Conservation (phyloP, 1,140 invertebrate genomes). For the Hycleus phaleratus region DNA sequence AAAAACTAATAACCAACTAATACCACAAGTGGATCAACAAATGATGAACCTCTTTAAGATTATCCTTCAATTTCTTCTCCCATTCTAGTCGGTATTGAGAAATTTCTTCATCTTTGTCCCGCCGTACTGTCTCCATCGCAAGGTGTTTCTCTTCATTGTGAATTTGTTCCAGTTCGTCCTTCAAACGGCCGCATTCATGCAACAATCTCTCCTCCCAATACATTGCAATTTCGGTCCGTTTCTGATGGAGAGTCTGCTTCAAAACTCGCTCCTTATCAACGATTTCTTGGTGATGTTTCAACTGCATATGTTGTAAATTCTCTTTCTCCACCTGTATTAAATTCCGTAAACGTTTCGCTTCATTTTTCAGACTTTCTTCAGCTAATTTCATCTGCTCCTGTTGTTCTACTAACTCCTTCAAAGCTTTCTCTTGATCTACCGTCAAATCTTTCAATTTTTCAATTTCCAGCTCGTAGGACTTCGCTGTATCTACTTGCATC, state of each 20-base stretch:
- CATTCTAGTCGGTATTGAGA: conserved; percentile 45
- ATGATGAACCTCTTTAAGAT: conserved; percentile 43
- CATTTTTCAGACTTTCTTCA: conserved; percentile 49
- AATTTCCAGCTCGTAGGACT: conserved; percentile 52
- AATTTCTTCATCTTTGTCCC: conserved; percentile 45
- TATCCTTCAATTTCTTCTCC: conserved; percentile 47
- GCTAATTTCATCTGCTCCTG: conserved; percentile 49
- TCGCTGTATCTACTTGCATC: conserved; percentile 44
- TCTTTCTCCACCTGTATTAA: conserved; percentile 46
- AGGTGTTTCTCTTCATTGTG: conserved; percentile 51
- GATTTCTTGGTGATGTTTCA: conserved; percentile 41
- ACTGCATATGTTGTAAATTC: conserved; percentile 40
- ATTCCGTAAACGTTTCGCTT: conserved; percentile 45
- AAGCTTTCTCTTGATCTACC: conserved; percentile 50
- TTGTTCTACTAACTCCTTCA: conserved; percentile 48
- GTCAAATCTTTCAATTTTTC: conserved; percentile 50
- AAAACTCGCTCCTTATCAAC: conserved; percentile 47
- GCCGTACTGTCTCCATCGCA: conserved; percentile 47
- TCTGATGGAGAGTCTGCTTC: conserved; percentile 47
- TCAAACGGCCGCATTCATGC: conserved; percentile 45
- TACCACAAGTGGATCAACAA: too few relatives aligned
- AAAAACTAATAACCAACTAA: not conserved
- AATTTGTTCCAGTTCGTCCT: conserved; percentile 50
- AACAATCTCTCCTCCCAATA: conserved; percentile 49
- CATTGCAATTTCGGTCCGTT: conserved; percentile 48